Evolutionary conservation across 2,888 invertebrate genomes (phyloP), one percentile per base, ranked within the genome.

Genomic region (Nomada fabriciana): DNA sequence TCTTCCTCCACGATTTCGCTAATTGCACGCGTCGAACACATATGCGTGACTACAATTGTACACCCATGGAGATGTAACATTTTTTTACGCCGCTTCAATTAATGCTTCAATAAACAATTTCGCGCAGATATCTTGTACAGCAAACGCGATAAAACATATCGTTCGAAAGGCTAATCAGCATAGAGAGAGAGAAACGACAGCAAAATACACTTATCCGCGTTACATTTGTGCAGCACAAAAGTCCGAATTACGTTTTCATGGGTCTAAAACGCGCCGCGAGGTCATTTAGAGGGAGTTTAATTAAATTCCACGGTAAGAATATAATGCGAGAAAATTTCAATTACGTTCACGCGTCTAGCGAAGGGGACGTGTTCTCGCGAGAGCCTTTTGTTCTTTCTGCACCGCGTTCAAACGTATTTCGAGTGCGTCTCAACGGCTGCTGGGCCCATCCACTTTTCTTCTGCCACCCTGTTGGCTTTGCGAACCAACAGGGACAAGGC

Each of bases 301-400:
- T 84, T 84, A 85, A 85, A 85, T 85, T 76, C 81, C 72, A 57
- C 59, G 74, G 57, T 67, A 64, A 18, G 63, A 50, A 50, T 59
- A 53, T 73, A 71, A 80, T 13, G 80, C 63, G 60, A 53, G 47
- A 63, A 79, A 84, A 80, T 70, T 84, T 84, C 80, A 50, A 74
- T 84, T 84, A 60, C 73, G 65, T 61, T 75, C 59, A 69, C 67
- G 67, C 36, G 42, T 69, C 65, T 47, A 50, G 61, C 75, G 36
- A 43, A 13, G 36, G 68, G 36, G 69, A 75, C 64, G 47, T 13
- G 64, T 52, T 57, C 43, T 65, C 70, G n/a, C 23, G 60, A 50
- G 80, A 71, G 72, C 52, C 63, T 65, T 70, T 83, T 76, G 75
- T 76, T 73, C 61, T 25, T 55, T 60, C 36, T 9, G 29, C n/a